Conservation (phyloP, 1,140 invertebrate genomes). For the Ceratosolen fusciceps region DNA sequence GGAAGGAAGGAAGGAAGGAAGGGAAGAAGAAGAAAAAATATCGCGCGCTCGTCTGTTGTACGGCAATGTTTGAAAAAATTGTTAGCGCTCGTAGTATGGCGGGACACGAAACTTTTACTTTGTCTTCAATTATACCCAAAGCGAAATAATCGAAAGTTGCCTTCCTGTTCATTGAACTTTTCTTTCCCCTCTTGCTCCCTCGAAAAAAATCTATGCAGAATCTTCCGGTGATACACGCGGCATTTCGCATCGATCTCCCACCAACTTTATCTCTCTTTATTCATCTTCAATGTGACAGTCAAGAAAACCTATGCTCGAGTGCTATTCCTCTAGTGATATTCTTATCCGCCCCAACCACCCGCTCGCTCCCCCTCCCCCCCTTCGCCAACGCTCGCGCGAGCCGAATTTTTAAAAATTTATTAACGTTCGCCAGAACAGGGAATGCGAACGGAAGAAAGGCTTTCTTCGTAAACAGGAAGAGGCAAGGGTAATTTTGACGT, state of each 20-base stretch:
- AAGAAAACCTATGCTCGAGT: no score
- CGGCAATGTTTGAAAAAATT: not conserved
- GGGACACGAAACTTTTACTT: constrained; percentile 17
- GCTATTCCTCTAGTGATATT: no score
- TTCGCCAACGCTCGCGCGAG: no score
- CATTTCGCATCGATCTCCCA: no score
- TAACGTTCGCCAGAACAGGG: not conserved
- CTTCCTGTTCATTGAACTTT: constrained; percentile 29
- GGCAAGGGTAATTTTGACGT: not conserved
- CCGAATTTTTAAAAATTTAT: no score
- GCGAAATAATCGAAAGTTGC: constrained; percentile 45
- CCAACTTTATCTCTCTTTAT: no score
- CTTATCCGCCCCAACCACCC: no score
- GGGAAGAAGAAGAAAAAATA: no score
- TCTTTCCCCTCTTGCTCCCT: not conserved
- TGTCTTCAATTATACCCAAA: constrained; percentile 31
- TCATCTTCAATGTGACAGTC: no score
- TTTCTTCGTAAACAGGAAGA: not conserved
- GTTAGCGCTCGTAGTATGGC: not conserved
- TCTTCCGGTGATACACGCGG: not conserved
- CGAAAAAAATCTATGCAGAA: not conserved
- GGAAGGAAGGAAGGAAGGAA: no score
- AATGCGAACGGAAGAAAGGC: not conserved
- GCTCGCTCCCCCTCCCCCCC: no score
- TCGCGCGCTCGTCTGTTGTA: not conserved